phyloP scores from a whole-genome alignment of 2,113 vertebrate genomes.

The Lophochroa leadbeateri region DNA sequence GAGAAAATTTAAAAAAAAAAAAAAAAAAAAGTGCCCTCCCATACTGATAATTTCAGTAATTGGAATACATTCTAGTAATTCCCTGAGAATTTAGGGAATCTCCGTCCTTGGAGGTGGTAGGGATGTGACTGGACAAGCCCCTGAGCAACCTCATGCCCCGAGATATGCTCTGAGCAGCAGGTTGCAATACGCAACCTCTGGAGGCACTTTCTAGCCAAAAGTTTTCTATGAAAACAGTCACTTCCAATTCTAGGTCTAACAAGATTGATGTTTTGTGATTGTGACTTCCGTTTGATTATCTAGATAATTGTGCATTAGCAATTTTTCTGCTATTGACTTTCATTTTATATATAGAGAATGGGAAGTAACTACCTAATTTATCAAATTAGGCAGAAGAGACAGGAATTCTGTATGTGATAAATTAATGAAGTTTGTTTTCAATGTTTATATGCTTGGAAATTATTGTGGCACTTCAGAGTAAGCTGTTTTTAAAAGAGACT shows the following conservation, averaged over 20 bases:
- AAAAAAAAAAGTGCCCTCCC: background rate
- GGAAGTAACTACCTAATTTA: background rate
- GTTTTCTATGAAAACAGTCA: background rate
- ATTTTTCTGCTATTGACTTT: background rate
- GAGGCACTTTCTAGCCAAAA: background rate
- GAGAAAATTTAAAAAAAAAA: background rate
- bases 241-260: background rate
- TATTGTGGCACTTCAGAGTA: background rate
- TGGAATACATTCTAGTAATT: background rate
- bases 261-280: background rate
- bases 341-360: background rate
- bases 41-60: background rate
- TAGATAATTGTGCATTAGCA: rapidly evolving
- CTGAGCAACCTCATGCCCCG: background rate
- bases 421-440: background rate
- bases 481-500: background rate
- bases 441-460: background rate
- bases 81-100: background rate
- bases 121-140: rapidly evolving
- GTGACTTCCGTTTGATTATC: background rate
- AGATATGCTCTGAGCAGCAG: background rate
- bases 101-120: background rate
- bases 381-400: background rate
- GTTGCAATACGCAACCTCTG: background rate
- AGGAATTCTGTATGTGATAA: background rate